These are phyloP conservation scores for Lepidonotus clava DNA, from an alignment of 2,888 invertebrate species.

Conservation along the genomic window DNA sequence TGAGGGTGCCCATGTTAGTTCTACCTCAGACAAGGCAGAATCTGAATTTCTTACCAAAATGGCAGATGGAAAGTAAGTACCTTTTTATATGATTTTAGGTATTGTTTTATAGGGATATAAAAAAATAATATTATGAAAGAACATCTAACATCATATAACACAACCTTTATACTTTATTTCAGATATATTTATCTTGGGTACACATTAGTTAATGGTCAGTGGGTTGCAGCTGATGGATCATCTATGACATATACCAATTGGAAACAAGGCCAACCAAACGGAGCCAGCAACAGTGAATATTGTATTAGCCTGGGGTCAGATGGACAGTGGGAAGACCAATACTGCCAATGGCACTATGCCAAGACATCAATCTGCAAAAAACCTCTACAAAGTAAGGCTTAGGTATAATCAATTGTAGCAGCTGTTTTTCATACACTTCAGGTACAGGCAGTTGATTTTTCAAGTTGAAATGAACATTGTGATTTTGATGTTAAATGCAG, in stretches of 20 bases:
- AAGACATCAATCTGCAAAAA: background rate
- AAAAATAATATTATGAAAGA: too few species aligned
- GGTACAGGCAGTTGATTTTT: too few species aligned
- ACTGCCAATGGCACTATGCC: background rate
- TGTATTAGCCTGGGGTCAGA: background rate
- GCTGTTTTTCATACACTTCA: too few species aligned
- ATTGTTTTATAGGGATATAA: too few species aligned
- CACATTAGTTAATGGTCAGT: background rate
- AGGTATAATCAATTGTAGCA: too few species aligned
- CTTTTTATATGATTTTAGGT: too few species aligned
- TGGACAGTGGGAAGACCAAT: background rate
- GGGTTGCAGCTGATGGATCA: background rate
- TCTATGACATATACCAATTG: background rate
- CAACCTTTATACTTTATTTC: too few species aligned
- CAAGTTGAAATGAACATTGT: too few species aligned
- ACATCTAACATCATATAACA: too few species aligned
- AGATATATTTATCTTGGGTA: background rate
- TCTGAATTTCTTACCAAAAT: background rate
- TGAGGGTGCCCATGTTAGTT: background rate
- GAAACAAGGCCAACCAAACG: too few species aligned
- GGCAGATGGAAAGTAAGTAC: background rate
- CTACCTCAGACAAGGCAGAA: background rate
- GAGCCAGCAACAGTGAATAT: background rate
- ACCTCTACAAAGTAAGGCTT: background rate
- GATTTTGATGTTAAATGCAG: too few species aligned